Percentiles rank a stretch among this genome's conserved stretches.
phyloP scores from a whole-genome alignment of 2,888 invertebrate genomes.

The Linyphia triangularis region DNA sequence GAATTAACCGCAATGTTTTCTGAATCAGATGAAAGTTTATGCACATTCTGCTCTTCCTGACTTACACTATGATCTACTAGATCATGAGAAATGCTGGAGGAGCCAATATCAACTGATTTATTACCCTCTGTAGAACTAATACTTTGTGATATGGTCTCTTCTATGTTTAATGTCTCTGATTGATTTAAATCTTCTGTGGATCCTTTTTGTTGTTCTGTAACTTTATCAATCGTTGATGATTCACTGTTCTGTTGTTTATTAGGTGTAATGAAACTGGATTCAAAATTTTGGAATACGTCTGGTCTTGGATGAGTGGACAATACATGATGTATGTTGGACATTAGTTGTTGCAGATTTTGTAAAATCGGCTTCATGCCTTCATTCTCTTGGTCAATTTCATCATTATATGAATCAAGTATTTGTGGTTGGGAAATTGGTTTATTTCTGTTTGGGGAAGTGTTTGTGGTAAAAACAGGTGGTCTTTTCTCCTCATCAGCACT shows the following conservation, averaged over 20 bases:
- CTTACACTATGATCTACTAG: not conserved
- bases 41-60: not conserved
- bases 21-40: not conserved
- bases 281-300: not conserved
- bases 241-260: not conserved
- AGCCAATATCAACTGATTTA: not conserved
- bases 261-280: not conserved
- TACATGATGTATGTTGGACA: constrained; percentile 59
- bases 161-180: not conserved
- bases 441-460: not conserved
- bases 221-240: not conserved
- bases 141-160: not conserved
- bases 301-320: constrained; percentile 59
- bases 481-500: not conserved
- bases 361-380: constrained; percentile 63
- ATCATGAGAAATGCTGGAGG: too few relatives aligned
- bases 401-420: not conserved
- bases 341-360: constrained; percentile 62
- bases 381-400: not conserved
- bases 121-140: not conserved
- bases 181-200: not conserved
- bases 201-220: not conserved
- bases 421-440: constrained; percentile 30
- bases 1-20: not conserved
- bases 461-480: not conserved